A percentile compares a stretch with the other conserved stretches of the same genome.
Evolutionary conservation across 1,140 invertebrate genomes (phyloP).

Genomic region (Liolophura sinensis): DNA sequence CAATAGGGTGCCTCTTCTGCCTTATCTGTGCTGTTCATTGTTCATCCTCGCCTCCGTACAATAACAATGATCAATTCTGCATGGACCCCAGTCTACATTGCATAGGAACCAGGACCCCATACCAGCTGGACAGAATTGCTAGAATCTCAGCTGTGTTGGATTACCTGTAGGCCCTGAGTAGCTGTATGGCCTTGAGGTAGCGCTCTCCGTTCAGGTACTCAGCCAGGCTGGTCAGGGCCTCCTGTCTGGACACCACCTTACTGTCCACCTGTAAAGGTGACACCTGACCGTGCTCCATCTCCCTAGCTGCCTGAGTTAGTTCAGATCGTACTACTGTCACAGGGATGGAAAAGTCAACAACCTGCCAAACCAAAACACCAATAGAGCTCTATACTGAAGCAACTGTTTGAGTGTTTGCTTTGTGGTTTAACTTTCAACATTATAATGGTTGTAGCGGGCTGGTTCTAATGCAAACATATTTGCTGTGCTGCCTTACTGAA

Average conservation of each 20-base stretch:
- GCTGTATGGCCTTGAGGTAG: conserved; percentile 69
- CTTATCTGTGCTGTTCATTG: too few species aligned
- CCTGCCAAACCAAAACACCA: conserved; percentile 25
- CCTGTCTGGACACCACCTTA: conserved; percentile 59
- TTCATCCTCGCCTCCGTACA: too few species aligned
- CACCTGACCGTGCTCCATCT: conserved; percentile 56
- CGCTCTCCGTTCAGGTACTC: conserved; percentile 69
- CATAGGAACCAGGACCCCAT: neutral
- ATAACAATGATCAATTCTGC: conserved; percentile 1
- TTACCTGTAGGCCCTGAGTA: conserved; percentile 62
- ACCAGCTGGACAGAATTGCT: neutral
- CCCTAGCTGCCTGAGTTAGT: conserved; percentile 47
- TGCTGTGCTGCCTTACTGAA: neutral
- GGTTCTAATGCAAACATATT: neutral
- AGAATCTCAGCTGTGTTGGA: neutral
- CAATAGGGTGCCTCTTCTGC: too few species aligned
- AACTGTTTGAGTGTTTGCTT: neutral
- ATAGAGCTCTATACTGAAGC: neutral
- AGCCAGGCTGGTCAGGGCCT: conserved; percentile 64
- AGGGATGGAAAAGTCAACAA: conserved; percentile 56
- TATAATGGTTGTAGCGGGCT: neutral
- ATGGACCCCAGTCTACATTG: neutral
- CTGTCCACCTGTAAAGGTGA: conserved; percentile 60
- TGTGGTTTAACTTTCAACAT: neutral
- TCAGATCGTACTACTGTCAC: conserved; percentile 50